These are phyloP conservation scores for Magallana nippona DNA, from an alignment of 2,888 invertebrate genomes.

Conservation along the genomic window DNA sequence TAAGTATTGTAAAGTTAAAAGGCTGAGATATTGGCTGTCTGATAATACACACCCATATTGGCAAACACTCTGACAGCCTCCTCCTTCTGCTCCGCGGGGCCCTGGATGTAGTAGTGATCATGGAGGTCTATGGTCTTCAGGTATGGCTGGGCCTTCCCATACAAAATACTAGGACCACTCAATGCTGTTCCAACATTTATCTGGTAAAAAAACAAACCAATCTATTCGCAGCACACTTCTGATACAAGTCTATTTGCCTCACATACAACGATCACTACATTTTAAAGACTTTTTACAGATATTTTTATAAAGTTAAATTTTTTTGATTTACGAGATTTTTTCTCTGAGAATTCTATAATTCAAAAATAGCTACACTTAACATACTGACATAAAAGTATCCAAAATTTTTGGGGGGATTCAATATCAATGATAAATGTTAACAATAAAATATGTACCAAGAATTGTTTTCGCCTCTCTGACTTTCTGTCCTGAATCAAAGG, in stretches of 20 bases:
- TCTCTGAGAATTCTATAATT: too few species aligned
- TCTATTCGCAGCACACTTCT: not conserved
- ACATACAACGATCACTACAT: not conserved
- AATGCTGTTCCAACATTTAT: conserved; percentile 73
- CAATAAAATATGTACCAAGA: not conserved
- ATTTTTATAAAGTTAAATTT: not conserved
- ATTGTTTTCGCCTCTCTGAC: conserved; percentile 61
- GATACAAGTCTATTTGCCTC: too few species aligned
- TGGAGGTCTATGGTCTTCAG: conserved; percentile 71
- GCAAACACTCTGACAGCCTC: conserved; percentile 75
- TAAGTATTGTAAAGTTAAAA: too few species aligned
- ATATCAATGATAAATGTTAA: too few species aligned
- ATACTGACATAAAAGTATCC: not conserved
- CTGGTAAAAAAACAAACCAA: conserved; percentile 52
- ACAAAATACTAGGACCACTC: conserved; percentile 68
- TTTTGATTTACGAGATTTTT: too few species aligned
- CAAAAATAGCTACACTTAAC: too few species aligned
- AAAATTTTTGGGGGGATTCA: too few species aligned
- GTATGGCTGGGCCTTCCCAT: conserved; percentile 75
- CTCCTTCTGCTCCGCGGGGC: conserved; percentile 71
- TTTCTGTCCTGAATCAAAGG: conserved; percentile 67
- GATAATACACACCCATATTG: conserved; percentile 62
- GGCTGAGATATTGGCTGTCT: too few species aligned
- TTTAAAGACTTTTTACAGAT: not conserved
- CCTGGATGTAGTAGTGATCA: conserved; percentile 77